Base-by-base conservation (phyloP, 1,140 invertebrate genomes). In the Venustaconcha ellipsiformis region DNA sequence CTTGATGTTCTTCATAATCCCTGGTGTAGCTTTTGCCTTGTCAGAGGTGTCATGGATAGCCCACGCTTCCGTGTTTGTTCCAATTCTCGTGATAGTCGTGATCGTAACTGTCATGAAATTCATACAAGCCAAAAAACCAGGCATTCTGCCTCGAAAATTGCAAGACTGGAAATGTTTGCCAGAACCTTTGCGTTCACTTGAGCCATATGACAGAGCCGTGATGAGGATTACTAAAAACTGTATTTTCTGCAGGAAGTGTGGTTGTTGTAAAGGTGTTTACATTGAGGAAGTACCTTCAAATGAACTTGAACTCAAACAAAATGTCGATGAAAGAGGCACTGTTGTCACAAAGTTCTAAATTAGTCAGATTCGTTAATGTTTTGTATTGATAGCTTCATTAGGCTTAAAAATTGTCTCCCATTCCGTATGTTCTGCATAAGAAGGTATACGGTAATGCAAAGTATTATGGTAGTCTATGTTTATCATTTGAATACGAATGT, bases 1-100 rank as follows among this genome's bases (percentile, higher is more conserved):
- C 4, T 15, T 90, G 3, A 89, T 92, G 80, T 93, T 93, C 78
- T 76, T 92, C 48, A 8, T 92, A 0, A 64, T 93, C 4, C 93
- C 93, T 0, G 84, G 74, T 2, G 60, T 89, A 0, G 86, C 92
- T 5, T 91, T 93, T 74, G 86, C 81, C 3, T 80, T 93, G 1
- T 92, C 87, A 0, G 23, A 87, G 1, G 82, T 83, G 17, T 87
- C 87, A 15, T 84, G 80, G 80, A 66, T 80, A 17, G 86, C 83
- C 37, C 77, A 88, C 12, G 78, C 78, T 0, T 82, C 71, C 8
- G 82, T 89, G 12, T 73, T 79, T 1, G 81, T 80, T 0, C 81
- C 83, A 0, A 18, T 88, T 11, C 59, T 81, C 0, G 15, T 83
- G 11, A 14, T 87, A 14, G 26, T 87, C 17, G 18, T 86, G 15